These are phyloP conservation scores for Macaria liturata DNA, from an alignment of 2,888 invertebrate species.

Conservation along the genomic window DNA sequence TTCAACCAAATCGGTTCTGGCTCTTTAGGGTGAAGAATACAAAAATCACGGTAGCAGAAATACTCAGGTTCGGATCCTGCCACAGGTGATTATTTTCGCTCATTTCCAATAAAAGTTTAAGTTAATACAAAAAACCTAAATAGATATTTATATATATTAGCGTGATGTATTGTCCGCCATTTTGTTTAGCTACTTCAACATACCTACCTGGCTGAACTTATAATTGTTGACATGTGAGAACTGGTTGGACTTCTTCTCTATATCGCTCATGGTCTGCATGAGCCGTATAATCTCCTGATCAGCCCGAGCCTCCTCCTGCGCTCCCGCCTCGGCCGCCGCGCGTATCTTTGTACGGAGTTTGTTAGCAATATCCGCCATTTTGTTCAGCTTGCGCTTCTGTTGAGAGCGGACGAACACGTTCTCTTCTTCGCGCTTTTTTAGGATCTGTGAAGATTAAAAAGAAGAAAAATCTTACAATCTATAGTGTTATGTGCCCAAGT, in stretches of 20 bases:
- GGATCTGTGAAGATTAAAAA: slow-evolving; percentile 65
- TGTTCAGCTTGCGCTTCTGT: slow-evolving; percentile 90
- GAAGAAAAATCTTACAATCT: too few relatives aligned
- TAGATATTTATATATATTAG: too few relatives aligned
- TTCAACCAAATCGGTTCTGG: too few relatives aligned
- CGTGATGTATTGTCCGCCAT: too few relatives aligned
- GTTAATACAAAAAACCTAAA: too few relatives aligned
- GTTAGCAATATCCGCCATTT: slow-evolving; percentile 89
- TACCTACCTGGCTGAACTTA: slow-evolving; percentile 76
- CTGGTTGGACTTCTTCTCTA: slow-evolving; percentile 87
- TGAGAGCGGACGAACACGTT: slow-evolving; percentile 90
- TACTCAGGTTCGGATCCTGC: too few relatives aligned
- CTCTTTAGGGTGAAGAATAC: too few relatives aligned
- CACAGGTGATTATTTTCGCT: too few relatives aligned
- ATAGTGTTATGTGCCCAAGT: too few relatives aligned
- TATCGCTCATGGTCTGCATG: slow-evolving; percentile 86
- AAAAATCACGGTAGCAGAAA: too few relatives aligned
- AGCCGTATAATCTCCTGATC: slow-evolving; percentile 87
- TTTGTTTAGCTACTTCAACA: neutral
- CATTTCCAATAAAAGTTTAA: too few relatives aligned
- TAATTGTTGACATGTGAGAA: slow-evolving; percentile 86
- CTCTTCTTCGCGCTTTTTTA: slow-evolving; percentile 94
- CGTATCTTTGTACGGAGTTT: slow-evolving; percentile 85
- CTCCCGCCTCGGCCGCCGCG: slow-evolving; percentile 86
- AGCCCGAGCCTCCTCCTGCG: slow-evolving; percentile 86